A percentile compares a stretch with the other conserved stretches of the same genome.
Conservation (phyloP, 2,113 vertebrate genomes). For the Rallus limicola region DNA sequence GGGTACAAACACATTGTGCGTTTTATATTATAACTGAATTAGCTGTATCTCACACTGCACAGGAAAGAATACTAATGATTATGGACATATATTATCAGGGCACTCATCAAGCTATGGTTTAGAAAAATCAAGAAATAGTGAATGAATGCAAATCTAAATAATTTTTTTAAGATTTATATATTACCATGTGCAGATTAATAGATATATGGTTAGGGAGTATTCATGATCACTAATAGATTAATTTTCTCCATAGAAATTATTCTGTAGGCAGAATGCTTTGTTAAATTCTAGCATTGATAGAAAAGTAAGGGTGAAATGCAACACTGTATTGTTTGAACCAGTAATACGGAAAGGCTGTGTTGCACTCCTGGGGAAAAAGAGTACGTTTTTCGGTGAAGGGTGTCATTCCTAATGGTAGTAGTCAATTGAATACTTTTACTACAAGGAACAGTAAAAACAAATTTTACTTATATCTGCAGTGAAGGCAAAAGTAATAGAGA, state of each 20-base stretch:
- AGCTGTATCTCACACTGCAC: neutral
- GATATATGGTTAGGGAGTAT: neutral
- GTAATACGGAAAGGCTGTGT: neutral
- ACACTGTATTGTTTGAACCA: neutral
- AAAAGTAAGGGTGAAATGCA: neutral
- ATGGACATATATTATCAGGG: neutral
- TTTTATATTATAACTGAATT: neutral
- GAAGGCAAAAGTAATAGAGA: neutral
- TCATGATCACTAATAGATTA: neutral
- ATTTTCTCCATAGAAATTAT: neutral
- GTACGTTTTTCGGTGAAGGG: accelerated
- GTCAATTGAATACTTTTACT: neutral
- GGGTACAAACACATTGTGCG: neutral
- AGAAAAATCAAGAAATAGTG: neutral
- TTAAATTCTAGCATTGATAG: neutral
- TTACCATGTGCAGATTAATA: neutral
- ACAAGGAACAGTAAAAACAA: neutral
- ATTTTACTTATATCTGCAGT: neutral
- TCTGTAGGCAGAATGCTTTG: neutral
- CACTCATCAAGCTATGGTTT: neutral
- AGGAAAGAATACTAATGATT: neutral
- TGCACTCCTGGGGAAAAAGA: neutral
- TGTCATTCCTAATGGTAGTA: neutral
- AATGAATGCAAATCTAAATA: neutral
- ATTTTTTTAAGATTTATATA: neutral